A percentile compares a stretch with the other conserved stretches of the same genome.
phyloP scores from a whole-genome alignment of 2,113 vertebrate species.

The Gnathonemus longibarbis region DNA sequence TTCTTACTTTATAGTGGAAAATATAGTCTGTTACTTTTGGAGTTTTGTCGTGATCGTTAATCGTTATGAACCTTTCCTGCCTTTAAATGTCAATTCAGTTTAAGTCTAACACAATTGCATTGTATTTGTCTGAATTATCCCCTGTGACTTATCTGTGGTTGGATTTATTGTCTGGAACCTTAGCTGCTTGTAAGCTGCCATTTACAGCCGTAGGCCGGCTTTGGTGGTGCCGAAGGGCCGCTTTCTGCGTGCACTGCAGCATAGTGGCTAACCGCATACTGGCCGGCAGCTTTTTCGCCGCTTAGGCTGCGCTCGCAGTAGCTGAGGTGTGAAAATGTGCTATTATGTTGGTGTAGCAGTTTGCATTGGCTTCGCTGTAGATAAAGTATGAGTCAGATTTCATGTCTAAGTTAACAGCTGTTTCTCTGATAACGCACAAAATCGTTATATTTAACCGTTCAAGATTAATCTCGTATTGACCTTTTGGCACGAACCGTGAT shows the following conservation, averaged over 20 bases:
- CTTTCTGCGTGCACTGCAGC: background rate
- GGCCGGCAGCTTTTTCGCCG: background rate
- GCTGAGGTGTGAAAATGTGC: background rate
- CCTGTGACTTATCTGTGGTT: background rate
- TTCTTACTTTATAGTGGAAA: background rate
- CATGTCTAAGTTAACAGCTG: background rate
- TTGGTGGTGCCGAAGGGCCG: background rate
- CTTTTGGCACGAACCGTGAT: background rate
- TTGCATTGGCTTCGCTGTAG: background rate
- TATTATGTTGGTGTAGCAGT: background rate
- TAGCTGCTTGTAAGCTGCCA: background rate
- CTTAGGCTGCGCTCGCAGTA: background rate
- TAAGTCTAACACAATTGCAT: background rate
- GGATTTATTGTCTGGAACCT: background rate
- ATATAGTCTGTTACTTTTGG: background rate
- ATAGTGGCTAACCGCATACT: background rate
- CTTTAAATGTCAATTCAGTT: background rate
- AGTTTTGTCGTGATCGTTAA: background rate
- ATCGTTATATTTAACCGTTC: background rate
- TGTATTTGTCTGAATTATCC: background rate
- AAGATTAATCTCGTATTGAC: background rate
- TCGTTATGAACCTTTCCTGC: background rate
- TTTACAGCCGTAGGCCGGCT: background rate
- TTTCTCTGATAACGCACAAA: background rate
- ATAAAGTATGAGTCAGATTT: constrained; percentile 13